Base-by-base conservation (phyloP, 2,797 vertebrate genomes). In the Sebastes glaucus region DNA sequence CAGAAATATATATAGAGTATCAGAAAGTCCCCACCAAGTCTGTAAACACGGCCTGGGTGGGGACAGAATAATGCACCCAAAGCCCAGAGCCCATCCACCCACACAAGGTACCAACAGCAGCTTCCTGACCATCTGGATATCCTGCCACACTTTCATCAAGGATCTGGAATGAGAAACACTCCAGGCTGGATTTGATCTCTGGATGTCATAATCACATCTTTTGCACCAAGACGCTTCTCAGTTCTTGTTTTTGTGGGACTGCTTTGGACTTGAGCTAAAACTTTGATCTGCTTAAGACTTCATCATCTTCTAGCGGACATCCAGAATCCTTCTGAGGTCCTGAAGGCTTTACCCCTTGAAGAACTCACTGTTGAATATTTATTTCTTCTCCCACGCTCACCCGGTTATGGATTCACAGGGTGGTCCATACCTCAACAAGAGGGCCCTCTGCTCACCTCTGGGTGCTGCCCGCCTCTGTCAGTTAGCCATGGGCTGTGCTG, bases 401-500 rank as follows among this genome's bases (percentile, higher is more conserved):
- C 25, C 22, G 27, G 63, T 46, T 14, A 96, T 97, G 97, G 97
- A 97, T 89, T 86, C 92, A 30, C 92, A 95, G 0, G 94, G 92
- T 10, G 95, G 94, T 11, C 94, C 95, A 0, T 97, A 97, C 89
- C 96, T 99, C 81, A 97, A 98, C 92, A 88, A 84, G 1, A 93
- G 92, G 1, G 97, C 97, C 0, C 92, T 98, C 74, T 95, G 94
- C 1, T 97, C 98, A 7, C 94, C 95, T 0, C 91, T 97, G 68
- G 98, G 98, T n/a, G 95, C 95, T 0, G 96, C 96, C 56, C 97
- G 97, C 0, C 13, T 97, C 80, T 93, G 96, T 78, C 97, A 99
- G 93, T 82, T 98, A 64, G 92, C 92, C 0, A 94, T 97, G 2
- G 97, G 97, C 69, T 98, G 97, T 20, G 83, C 97, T 6, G 97